phyloP scores from a whole-genome alignment of 1,140 invertebrate genomes.

The Drosophila trapezifrons region DNA sequence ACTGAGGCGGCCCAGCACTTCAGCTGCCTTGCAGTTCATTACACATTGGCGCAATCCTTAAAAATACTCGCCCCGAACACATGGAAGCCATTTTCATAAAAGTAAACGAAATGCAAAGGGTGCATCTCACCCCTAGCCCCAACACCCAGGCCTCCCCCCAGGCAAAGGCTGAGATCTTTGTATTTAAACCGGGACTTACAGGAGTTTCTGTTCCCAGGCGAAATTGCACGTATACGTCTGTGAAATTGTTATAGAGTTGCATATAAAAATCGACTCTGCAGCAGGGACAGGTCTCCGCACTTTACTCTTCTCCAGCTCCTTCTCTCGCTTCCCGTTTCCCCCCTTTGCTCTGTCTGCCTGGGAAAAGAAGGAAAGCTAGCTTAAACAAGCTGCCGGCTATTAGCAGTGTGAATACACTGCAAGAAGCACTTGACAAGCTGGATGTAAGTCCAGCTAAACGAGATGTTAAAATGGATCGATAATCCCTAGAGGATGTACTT shows the following conservation, averaged over 20 bases:
- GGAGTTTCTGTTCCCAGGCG: slow-evolving; percentile 36
- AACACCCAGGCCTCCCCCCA: not conserved
- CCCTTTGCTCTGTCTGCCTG: slow-evolving; percentile 38
- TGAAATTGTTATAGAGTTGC: slow-evolving; percentile 70
- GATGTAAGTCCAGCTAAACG: not conserved
- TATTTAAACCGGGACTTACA: slow-evolving; percentile 60
- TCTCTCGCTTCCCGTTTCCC: slow-evolving; percentile 3
- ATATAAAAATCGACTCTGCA: slow-evolving; percentile 69
- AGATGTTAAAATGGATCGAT: not conserved
- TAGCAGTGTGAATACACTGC: slow-evolving; percentile 60
- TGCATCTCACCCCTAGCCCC: not conserved
- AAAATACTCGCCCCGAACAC: slow-evolving; percentile 44
- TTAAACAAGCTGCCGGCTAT: slow-evolving; percentile 75
- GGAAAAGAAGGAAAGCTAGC: slow-evolving; percentile 27
- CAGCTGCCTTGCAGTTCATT: slow-evolving; percentile 57
- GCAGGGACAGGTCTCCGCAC: slow-evolving; percentile 49
- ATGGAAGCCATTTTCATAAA: slow-evolving; percentile 69
- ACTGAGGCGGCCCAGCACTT: slow-evolving; percentile 34
- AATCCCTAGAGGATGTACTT: not conserved
- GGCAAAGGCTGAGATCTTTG: slow-evolving; percentile 55
- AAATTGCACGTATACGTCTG: slow-evolving; percentile 65
- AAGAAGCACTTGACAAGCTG: not conserved
- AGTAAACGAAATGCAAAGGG: slow-evolving; percentile 68
- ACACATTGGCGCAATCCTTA: slow-evolving; percentile 68
- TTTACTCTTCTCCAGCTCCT: slow-evolving; percentile 12